These are phyloP conservation scores for Spea bombifrons DNA, from an alignment of 2,113 vertebrate species.

Conservation along the genomic window DNA sequence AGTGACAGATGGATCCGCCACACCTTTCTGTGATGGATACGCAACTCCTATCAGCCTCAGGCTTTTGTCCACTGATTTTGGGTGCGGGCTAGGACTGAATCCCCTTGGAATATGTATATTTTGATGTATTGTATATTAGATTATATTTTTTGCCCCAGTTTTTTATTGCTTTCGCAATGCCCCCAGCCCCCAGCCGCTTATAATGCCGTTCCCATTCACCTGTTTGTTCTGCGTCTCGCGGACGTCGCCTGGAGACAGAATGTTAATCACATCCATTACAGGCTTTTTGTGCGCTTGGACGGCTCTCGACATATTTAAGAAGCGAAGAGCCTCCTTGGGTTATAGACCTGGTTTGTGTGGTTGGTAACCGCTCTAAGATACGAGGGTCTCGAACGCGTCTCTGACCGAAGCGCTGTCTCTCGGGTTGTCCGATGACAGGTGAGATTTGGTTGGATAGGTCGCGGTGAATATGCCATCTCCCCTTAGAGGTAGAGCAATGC, in stretches of 20 bases:
- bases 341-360: not conserved
- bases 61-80: too few species aligned
- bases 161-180: too few species aligned
- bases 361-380: not conserved
- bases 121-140: too few species aligned
- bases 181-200: too few species aligned
- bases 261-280: slow-evolving; percentile 45
- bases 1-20: too few species aligned
- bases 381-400: not conserved
- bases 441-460: not conserved
- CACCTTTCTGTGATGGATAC: too few species aligned
- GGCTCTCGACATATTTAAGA: slow-evolving; percentile 16
- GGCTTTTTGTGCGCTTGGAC: slow-evolving; percentile 4
- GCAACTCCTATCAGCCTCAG: too few species aligned
- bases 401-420: not conserved
- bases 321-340: slow-evolving; percentile 51
- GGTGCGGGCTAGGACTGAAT: too few species aligned
- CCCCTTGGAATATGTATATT: too few species aligned
- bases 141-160: too few species aligned
- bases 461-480: too few species aligned
- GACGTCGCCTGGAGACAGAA: slow-evolving; percentile 34
- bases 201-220: slow-evolving; percentile 47
- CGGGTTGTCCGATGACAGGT: not conserved
- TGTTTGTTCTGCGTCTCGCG: slow-evolving; percentile 44
- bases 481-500: slow-evolving; percentile 28